Base-by-base conservation (phyloP, 2,797 vertebrate species). In the Oreonectes daqikongensis region DNA sequence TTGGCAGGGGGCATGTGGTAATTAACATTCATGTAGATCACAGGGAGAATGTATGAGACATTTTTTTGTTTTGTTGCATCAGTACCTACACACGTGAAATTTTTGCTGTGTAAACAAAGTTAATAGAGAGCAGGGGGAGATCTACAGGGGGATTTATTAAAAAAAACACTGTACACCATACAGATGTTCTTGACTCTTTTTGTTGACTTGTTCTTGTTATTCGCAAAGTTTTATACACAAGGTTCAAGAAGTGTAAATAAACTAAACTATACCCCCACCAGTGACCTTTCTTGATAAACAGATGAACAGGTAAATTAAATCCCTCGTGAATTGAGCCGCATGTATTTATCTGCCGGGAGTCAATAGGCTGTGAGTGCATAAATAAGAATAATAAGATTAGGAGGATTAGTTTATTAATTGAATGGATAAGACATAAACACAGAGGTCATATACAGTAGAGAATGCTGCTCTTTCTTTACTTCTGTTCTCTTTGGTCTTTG, bases 1-100 rank as follows among this genome's bases (percentile, higher is more conserved):
- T 72, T 20, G 66, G 78, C 81, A 73, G 66, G 71, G 73, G 80
- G 65, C 78, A 75, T 82, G 80, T 82, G 85, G 83, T 88, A 85
- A 87, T 90, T 90, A 90, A 88, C 87, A 90, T 88, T 88, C 83
- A 87, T 78, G 84, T 86, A 82, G 76, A 79, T 76, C 81, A 82
- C 46, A 84, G 28, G 15, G 32, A 30, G 18, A 20, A 59, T 59
- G 18, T 10, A 52, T 38, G 20, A 73, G 44, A n/a, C 30, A 46
- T 22, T n/a, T n/a, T n/a, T 48, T 46, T 0, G 28, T 28, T 50
- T 32, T 46, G 15, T 26, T 48, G 14, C 57, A 63, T 28, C n/a
- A 63, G 20, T 50, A 32, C n/a, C 11, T 7, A 7, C 32, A 22
- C 57, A 24, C 24, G 14, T 4, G 42, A 61, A 61, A 32, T 17